Conservation (phyloP, 2,797 vertebrate genomes). For the Parauchenoglanis punctatus region DNA sequence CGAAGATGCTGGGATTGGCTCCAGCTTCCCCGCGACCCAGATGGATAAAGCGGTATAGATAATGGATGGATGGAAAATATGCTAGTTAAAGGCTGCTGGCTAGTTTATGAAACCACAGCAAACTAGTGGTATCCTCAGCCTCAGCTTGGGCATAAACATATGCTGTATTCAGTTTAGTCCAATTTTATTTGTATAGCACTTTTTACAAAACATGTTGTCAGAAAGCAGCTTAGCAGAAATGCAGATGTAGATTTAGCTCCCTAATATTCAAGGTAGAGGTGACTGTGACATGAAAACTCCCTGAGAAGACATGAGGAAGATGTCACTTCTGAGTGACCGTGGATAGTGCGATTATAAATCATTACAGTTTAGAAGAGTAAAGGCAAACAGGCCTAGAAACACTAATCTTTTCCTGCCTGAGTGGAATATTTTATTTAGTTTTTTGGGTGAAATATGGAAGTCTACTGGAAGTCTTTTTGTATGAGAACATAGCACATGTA, state of each 20-base stretch:
- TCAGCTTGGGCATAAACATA: neutral
- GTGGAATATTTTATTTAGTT: neutral
- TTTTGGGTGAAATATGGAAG: neutral
- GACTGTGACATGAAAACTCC: neutral
- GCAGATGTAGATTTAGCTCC: neutral
- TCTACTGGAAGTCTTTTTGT: neutral
- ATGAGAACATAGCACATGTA: neutral
- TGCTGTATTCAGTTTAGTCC: neutral
- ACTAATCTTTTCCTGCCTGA: neutral
- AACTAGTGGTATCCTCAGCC: neutral
- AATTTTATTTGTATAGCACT: neutral
- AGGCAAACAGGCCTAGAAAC: neutral
- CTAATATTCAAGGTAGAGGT: neutral
- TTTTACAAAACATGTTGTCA: neutral
- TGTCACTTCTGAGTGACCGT: neutral
- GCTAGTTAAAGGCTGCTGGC: neutral
- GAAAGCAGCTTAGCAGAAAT: neutral
- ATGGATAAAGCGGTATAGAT: too few species aligned
- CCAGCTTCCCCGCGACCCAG: too few species aligned
- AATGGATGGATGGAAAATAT: too few species aligned
- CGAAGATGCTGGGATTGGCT: too few species aligned
- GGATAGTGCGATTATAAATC: neutral
- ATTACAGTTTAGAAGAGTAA: neutral
- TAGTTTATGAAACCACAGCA: neutral
- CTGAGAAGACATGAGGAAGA: neutral